Base-by-base conservation (phyloP, 2,888 invertebrate species). In the Platerodrilus igneus region DNA sequence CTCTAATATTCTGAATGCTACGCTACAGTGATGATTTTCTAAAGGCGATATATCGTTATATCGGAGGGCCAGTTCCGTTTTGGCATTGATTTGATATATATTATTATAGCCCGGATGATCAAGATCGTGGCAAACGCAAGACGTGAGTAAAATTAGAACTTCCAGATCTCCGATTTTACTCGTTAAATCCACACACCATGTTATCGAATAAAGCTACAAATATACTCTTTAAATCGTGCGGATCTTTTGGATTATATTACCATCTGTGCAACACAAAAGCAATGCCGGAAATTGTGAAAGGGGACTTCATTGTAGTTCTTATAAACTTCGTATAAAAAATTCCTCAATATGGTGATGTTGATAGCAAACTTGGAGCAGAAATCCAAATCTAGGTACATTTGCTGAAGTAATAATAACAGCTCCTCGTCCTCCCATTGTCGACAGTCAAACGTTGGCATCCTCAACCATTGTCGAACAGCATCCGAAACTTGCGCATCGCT, bases 251-350 rank as follows among this genome's bases (percentile, higher is more conserved):
- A 29, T 4, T 3, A 17, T 18, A 4, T 73, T 69, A 86, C 87
- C 87, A 88, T 88, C 73, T 88, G 88, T 43, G 87, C 79, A 50
- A 88, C 88, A 71, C 87, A 87, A 69, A 88, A 88, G 67, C 86
- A 86, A 63, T 88, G 88, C 52, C 86, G 76, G 69, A 88, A 88
- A 71, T 88, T 88, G 68, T 88, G 88, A 70, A 88, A 88, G 45
- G 87, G 87, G 62, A 88, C 87, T 68, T 86, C 86, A 69, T 87
- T 83, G 73, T 88, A 88, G 66, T 83, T 81, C 66, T 83, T 83
- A 69, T 83, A 85, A 53, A 82, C 80, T 66, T 82, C 81, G 63
- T 81, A 83, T 35, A 85, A 74, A 71, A 84, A 85, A 64, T 79
- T 80, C 49, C 82, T 73, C 50, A 85, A 69, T 39, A 77, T 79